Evolutionary conservation across 2,888 invertebrate species (phyloP).

Genomic region (Polymixis lichenea): DNA sequence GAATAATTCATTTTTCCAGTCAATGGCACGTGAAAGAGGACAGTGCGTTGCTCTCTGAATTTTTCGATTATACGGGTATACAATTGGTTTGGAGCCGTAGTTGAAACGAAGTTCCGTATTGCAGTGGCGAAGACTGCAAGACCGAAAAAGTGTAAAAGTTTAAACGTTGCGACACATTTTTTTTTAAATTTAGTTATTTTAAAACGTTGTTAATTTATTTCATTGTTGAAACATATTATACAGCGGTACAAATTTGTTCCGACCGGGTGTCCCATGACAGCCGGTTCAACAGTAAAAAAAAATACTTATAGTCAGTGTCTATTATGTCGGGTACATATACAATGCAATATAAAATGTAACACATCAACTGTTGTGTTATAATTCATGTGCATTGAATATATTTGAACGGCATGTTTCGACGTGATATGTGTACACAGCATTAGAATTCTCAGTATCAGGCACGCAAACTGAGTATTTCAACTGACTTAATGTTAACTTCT

Average conservation of each 20-base stretch:
- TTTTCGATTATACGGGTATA: constrained; percentile 52
- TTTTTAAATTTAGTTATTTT: too few species aligned
- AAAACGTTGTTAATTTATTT: too few species aligned
- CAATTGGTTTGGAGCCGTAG: constrained; percentile 25
- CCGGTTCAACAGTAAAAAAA: too few species aligned
- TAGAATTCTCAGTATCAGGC: too few species aligned
- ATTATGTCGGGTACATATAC: neutral
- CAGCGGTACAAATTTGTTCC: too few species aligned
- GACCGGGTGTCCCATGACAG: too few species aligned
- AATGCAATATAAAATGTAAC: neutral
- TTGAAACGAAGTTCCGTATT: neutral
- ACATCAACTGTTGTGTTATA: neutral
- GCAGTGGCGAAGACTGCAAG: too few species aligned
- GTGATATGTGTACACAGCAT: neutral
- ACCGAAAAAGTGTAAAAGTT: too few species aligned
- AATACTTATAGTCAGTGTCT: too few species aligned
- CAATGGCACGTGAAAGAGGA: constrained; percentile 80
- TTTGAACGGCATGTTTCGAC: neutral
- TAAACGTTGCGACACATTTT: too few species aligned
- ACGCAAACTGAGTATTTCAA: neutral
- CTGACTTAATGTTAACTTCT: neutral
- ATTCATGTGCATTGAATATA: too few species aligned
- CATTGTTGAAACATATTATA: too few species aligned
- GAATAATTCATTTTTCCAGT: constrained; percentile 87
- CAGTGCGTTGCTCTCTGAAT: constrained; percentile 68